These are phyloP conservation scores for Sus cebifrons DNA, from an alignment of 2,797 vertebrate species.

Conservation along the genomic window DNA sequence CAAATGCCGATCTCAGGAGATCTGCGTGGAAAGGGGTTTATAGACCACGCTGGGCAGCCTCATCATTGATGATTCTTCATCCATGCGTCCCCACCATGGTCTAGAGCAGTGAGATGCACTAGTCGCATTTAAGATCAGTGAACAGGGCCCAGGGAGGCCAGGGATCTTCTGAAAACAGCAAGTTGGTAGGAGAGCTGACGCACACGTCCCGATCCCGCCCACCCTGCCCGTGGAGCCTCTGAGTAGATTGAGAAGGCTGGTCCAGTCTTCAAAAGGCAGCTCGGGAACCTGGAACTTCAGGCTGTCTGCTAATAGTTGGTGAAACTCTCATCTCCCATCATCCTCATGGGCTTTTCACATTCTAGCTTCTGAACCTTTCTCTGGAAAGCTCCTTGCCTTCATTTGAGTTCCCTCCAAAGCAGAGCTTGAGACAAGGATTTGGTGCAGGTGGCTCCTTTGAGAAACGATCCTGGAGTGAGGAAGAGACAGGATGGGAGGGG, in stretches of 20 bases:
- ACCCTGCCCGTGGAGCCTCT: neutral
- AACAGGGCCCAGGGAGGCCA: neutral
- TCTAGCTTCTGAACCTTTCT: neutral
- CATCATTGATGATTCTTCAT: too few relatives aligned
- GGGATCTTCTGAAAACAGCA: neutral
- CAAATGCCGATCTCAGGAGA: neutral
- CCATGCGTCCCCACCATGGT: neutral
- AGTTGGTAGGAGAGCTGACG: neutral
- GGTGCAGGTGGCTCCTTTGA: neutral
- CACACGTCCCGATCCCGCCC: accelerated
- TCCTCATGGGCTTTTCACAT: neutral
- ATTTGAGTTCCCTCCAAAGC: neutral
- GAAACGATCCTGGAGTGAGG: neutral
- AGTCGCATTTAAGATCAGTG: neutral
- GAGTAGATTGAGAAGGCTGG: neutral
- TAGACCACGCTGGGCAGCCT: neutral
- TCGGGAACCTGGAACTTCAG: neutral
- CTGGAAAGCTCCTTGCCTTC: accelerated
- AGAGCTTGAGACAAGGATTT: neutral
- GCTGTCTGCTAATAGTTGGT: neutral
- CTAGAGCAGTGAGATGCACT: neutral
- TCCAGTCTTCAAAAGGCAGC: neutral
- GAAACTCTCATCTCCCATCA: neutral
- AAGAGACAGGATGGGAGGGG: neutral
- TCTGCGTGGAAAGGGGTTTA: neutral